Evolutionary conservation across 2,888 invertebrate genomes (phyloP).

Genomic region (Blera fallax): DNA sequence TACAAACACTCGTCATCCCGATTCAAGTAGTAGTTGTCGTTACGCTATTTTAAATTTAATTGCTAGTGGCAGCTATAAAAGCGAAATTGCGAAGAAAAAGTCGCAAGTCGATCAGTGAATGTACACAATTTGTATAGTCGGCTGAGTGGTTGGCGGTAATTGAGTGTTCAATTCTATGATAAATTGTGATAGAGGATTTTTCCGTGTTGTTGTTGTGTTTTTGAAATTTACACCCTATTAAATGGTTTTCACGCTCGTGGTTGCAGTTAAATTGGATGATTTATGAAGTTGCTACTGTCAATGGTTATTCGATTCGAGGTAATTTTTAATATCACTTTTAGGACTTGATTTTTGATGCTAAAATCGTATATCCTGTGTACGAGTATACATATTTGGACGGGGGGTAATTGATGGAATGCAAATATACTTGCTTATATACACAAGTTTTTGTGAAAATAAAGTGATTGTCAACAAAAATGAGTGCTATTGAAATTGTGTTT

Average conservation of each 20-base stretch:
- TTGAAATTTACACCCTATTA: slow-evolving; percentile 21
- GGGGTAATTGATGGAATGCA: slow-evolving; percentile 4
- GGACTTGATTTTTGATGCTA: neutral
- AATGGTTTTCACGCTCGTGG: slow-evolving; percentile 41
- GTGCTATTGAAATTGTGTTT: neutral
- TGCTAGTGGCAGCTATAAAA: slow-evolving; percentile 9
- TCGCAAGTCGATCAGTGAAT: slow-evolving; percentile 32
- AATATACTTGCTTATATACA: neutral
- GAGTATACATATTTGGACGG: neutral
- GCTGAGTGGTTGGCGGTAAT: slow-evolving; percentile 46
- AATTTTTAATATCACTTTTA: slow-evolving; percentile 20
- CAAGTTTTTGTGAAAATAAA: neutral
- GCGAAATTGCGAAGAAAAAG: neutral
- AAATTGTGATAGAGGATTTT: slow-evolving; percentile 15
- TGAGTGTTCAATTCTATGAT: slow-evolving; percentile 38
- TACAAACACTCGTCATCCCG: slow-evolving; percentile 29
- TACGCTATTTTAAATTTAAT: slow-evolving; percentile 20
- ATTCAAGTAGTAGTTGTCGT: slow-evolving; percentile 34
- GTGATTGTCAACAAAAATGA: neutral
- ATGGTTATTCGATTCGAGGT: slow-evolving; percentile 37
- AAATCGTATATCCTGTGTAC: neutral
- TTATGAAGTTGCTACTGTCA: slow-evolving; percentile 27
- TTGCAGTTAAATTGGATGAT: slow-evolving; percentile 56
- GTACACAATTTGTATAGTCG: slow-evolving; percentile 21
- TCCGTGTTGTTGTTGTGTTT: neutral